These are phyloP conservation scores for Parauchenoglanis punctatus DNA, from an alignment of 2,797 vertebrate species.

Conservation along the genomic window DNA sequence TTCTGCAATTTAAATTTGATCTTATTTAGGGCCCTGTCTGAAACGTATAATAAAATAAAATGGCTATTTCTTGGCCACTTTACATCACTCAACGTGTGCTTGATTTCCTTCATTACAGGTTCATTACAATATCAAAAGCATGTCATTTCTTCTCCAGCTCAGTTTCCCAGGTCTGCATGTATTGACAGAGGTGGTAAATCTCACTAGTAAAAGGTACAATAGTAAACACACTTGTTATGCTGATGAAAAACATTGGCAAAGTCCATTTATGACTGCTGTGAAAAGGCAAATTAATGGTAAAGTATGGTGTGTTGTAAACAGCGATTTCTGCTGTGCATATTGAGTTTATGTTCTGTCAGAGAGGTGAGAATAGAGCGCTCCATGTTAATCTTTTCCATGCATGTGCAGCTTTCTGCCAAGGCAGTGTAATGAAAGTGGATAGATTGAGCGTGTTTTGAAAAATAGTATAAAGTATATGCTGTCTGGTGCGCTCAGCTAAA, in stretches of 20 bases:
- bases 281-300: constrained; percentile 42
- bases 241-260: constrained; percentile 37
- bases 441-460: not conserved
- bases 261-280: constrained; percentile 29
- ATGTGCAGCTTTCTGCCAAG: not conserved
- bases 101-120: not conserved
- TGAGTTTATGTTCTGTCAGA: constrained; percentile 39
- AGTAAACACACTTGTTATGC: constrained; percentile 15
- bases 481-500: not conserved
- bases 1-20: not conserved
- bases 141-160: not conserved
- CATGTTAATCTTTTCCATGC: not conserved
- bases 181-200: not conserved
- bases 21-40: not conserved
- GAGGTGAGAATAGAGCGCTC: constrained; percentile 10
- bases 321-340: constrained; percentile 41
- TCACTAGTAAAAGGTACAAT: constrained; percentile 21
- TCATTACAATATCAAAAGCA: not conserved
- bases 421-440: not conserved
- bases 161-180: not conserved
- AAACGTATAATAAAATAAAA: not conserved
- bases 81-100: not conserved
- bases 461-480: not conserved
- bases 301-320: constrained; percentile 51
- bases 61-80: not conserved